These are phyloP conservation scores for Benthosema pterotum DNA, from an alignment of 2,797 vertebrate genomes.

Conservation along the genomic window DNA sequence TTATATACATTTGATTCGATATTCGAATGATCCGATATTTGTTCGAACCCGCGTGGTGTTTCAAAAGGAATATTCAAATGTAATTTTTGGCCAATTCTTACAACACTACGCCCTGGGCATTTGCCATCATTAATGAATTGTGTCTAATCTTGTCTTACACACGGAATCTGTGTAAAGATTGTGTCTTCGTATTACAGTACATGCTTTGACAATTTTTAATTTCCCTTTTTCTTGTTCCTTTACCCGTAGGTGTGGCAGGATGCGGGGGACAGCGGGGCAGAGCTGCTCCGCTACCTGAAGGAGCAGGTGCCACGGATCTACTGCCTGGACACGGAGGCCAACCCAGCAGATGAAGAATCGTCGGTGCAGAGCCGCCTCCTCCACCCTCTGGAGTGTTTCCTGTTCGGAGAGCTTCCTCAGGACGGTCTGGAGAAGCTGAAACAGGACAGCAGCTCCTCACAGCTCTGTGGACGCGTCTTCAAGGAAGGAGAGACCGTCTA, in stretches of 20 bases:
- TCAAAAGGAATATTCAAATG: no score
- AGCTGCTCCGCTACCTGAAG: slow-evolving; percentile 86
- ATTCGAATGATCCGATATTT: no score
- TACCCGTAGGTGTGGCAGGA: slow-evolving; percentile 87
- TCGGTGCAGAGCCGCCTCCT: slow-evolving; percentile 81
- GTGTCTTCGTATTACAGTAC: no score
- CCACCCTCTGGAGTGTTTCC: slow-evolving; percentile 88
- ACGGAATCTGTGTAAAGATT: no score
- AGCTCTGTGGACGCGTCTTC: slow-evolving; percentile 96
- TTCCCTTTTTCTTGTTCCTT: slow-evolving; percentile 52
- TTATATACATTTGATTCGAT: no score
- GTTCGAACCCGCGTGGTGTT: no score
- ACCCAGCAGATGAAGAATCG: slow-evolving; percentile 87
- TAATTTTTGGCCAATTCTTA: no score
- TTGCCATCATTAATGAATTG: no score
- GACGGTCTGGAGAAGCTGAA: slow-evolving; percentile 89
- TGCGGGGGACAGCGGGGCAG: slow-evolving; percentile 80
- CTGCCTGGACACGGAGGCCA: slow-evolving; percentile 82
- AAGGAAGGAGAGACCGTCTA: slow-evolving; percentile 98
- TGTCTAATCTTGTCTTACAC: no score
- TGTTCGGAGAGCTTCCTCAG: slow-evolving; percentile 91
- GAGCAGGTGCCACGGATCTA: slow-evolving; percentile 91
- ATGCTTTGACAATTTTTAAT: background rate
- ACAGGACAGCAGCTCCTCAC: slow-evolving; percentile 84
- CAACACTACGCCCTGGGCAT: no score